These are phyloP conservation scores for Perccottus glenii DNA, from an alignment of 2,113 vertebrate genomes.

Conservation along the genomic window DNA sequence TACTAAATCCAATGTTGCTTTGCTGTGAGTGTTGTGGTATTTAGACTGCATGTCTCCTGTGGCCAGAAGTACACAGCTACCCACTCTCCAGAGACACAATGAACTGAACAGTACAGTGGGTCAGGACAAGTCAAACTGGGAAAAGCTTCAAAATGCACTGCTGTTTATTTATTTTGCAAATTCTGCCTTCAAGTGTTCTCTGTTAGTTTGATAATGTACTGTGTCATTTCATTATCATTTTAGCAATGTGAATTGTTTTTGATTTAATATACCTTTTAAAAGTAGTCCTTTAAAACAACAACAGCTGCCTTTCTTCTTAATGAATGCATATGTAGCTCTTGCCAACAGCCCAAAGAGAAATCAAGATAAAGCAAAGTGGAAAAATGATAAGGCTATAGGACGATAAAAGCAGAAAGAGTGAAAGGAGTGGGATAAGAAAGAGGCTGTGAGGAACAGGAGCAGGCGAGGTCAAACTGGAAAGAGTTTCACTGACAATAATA, in stretches of 20 bases:
- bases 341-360: constrained; percentile 17
- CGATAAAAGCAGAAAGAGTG: neutral
- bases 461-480: neutral
- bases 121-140: constrained; percentile 26
- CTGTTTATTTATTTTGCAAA: neutral
- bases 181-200: neutral
- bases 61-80: neutral
- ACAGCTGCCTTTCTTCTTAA: constrained; percentile 21
- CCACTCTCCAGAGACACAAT: constrained; percentile 4
- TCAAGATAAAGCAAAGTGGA: neutral
- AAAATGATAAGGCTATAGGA: neutral
- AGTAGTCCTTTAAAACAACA: too few relatives aligned
- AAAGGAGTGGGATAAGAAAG: neutral
- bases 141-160: constrained; percentile 1
- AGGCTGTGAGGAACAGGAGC: neutral
- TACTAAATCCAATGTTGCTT: neutral
- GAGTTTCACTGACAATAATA: neutral
- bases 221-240: neutral
- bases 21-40: neutral
- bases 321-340: constrained; percentile 18
- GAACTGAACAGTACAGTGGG: constrained; percentile 24
- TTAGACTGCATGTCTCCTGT: neutral
- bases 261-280: neutral
- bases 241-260: neutral
- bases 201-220: neutral